Base-by-base conservation (phyloP, 2,113 vertebrate species). In the Pontoporia blainvillei region DNA sequence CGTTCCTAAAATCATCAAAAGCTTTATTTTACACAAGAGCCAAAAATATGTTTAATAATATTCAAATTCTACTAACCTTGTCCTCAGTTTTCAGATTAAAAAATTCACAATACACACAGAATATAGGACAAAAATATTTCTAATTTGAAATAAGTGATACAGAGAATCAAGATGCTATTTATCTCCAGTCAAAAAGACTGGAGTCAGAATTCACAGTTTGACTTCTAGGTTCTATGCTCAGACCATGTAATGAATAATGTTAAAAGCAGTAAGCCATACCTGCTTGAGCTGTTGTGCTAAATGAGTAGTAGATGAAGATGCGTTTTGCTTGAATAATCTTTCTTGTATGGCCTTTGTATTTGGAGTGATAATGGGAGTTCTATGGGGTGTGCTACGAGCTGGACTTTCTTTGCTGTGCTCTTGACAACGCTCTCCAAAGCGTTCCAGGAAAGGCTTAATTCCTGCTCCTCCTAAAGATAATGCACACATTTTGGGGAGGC, bases 361-460 rank as follows among this genome's bases (percentile, higher is more conserved):
- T 86, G 99, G 99, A 57, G 99, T 99, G 72, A 99, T 97, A 69
- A 95, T 12, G 0, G 99, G 98, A 36, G 98, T 98, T 52, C 92
- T 99, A n/a, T 97, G 97, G 25, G 97, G 93, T 2, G 98, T 94
- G 78, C 82, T 90, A 15, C 57, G 92, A 59, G 98, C 97, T 44
- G 99, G 99, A 91, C 98, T 98, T 39, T 62, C 98, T 73, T 94
- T 95, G 15, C 88, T 98, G 14, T 97, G 99, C 79, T 99, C 99
- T 85, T 99, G 99, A 96, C 99, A 99, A 93, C 97, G 98, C 89
- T 99, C 99, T 66, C 99, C 99, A 98, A 99, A 99, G 72, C 99
- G 99, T 97, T 99, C 99, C 98, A 99, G 98, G 96, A 99, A 99
- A 90, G 99, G 99, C 94, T 99, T 99, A 41, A 99, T 99, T 96